Evolutionary conservation across 2,888 invertebrate species (phyloP).

Genomic region (Hedya salicella): DNA sequence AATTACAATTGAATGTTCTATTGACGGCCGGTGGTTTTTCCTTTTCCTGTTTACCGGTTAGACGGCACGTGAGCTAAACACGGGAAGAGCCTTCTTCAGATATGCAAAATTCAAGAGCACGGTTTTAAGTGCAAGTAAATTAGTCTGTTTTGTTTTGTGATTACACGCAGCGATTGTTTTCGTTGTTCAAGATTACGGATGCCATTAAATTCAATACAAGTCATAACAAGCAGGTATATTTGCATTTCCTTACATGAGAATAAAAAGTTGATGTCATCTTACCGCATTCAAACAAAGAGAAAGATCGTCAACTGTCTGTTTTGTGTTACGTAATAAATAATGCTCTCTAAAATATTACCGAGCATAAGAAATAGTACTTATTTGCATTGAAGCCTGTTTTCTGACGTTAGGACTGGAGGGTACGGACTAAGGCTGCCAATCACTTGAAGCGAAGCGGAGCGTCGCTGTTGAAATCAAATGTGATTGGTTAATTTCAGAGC

Average conservation of each 20-base stretch:
- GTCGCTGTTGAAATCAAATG: no score
- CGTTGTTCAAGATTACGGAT: constrained; percentile 10
- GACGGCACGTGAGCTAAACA: not conserved
- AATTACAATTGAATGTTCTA: not conserved
- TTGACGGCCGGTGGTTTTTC: constrained; percentile 14
- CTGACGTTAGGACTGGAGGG: not conserved
- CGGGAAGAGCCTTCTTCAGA: constrained; percentile 14
- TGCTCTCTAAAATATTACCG: constrained; percentile 3
- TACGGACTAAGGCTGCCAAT: no score
- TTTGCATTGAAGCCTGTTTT: not conserved
- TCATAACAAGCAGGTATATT: constrained; percentile 11
- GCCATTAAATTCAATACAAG: constrained; percentile 20
- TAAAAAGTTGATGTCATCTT: not conserved
- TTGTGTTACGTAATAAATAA: not conserved
- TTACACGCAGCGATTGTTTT: constrained; percentile 12
- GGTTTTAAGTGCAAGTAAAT: constrained; percentile 10
- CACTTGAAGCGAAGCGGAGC: no score
- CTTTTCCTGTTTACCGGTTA: constrained; percentile 29
- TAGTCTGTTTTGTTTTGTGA: constrained; percentile 20
- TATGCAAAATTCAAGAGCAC: constrained; percentile 26
- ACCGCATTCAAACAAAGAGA: not conserved
- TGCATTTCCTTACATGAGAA: constrained; percentile 14
- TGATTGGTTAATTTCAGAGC: no score
- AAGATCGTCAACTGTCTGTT: constrained; percentile 8
- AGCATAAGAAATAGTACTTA: not conserved